A percentile compares a stretch with the other conserved stretches of the same genome.
Conservation (phyloP, 2,797 vertebrate genomes). For the Nasua narica region DNA sequence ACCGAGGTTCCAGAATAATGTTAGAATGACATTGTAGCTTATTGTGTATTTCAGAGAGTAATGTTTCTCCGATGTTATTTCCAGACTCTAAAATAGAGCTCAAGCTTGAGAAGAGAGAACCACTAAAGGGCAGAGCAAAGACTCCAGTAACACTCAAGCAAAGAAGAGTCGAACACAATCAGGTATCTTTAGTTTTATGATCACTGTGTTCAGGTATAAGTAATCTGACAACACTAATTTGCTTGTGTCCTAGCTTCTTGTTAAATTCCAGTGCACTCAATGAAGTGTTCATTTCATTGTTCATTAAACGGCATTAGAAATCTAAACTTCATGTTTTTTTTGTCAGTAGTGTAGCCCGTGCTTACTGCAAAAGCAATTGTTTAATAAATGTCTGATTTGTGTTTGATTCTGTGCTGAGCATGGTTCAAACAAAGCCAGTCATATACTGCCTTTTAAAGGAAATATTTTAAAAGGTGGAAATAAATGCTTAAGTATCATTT, state of each 20-base stretch:
- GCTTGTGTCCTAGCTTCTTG: not conserved
- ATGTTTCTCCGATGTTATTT: constrained; percentile 70
- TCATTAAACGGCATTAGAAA: not conserved
- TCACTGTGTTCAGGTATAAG: constrained; percentile 10
- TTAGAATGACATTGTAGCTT: not conserved
- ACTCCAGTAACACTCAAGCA: constrained; percentile 85
- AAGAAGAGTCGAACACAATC: constrained; percentile 88
- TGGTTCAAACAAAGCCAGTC: not conserved
- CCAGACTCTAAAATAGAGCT: constrained; percentile 86
- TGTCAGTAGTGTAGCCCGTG: not conserved
- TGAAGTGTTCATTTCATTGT: not conserved
- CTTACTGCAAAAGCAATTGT: not conserved
- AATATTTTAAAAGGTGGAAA: not conserved
- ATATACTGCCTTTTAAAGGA: not conserved
- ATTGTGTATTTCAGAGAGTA: constrained; percentile 50
- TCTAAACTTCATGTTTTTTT: not conserved
- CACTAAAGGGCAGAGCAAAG: constrained; percentile 90
- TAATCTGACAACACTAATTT: not conserved
- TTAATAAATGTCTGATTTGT: not conserved
- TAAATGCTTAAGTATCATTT: not conserved
- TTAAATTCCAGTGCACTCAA: not conserved
- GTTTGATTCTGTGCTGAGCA: not conserved
- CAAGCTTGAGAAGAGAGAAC: constrained; percentile 90
- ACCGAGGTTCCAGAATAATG: not conserved
- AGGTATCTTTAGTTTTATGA: constrained; percentile 80